A percentile compares a stretch with the other conserved stretches of the same genome.
phyloP scores from a whole-genome alignment of 2,797 vertebrate genomes.

The Propithecus perrieri region DNA sequence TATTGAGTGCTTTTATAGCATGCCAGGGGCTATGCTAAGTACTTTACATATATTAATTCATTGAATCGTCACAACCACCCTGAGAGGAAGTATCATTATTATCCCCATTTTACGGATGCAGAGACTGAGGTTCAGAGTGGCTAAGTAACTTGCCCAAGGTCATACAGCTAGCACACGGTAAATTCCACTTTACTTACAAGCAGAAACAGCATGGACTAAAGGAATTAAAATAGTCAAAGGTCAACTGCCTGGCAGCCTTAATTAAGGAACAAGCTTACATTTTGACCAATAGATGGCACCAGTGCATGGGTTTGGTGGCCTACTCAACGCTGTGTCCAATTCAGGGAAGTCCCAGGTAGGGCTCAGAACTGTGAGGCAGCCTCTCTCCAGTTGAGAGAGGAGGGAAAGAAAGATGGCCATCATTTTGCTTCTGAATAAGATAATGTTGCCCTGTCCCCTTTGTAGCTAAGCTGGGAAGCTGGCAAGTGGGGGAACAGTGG shows the following conservation, averaged over 20 bases:
- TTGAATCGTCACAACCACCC: background rate
- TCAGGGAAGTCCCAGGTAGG: background rate
- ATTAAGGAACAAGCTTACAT: constrained; percentile 26
- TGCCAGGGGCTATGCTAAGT: background rate
- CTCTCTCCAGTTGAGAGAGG: background rate
- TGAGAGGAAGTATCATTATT: background rate
- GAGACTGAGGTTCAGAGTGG: background rate
- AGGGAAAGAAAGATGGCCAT: background rate
- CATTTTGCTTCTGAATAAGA: constrained; percentile 35
- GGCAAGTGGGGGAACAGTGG: background rate
- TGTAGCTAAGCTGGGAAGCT: background rate
- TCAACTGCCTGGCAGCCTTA: background rate
- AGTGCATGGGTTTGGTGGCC: constrained; percentile 4
- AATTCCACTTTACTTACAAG: constrained; percentile 20
- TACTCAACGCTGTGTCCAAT: background rate
- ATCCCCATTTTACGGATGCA: background rate
- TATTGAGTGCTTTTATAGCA: background rate
- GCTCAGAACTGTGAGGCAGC: background rate
- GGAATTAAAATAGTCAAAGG: constrained; percentile 13
- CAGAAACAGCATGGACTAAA: constrained; percentile 32
- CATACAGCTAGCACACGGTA: background rate
- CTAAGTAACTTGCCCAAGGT: constrained; percentile 6
- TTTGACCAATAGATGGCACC: constrained; percentile 63
- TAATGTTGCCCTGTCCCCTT: background rate
- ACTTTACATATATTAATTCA: background rate